phyloP scores from a whole-genome alignment of 2,797 vertebrate genomes.

The Carcharodon carcharias region DNA sequence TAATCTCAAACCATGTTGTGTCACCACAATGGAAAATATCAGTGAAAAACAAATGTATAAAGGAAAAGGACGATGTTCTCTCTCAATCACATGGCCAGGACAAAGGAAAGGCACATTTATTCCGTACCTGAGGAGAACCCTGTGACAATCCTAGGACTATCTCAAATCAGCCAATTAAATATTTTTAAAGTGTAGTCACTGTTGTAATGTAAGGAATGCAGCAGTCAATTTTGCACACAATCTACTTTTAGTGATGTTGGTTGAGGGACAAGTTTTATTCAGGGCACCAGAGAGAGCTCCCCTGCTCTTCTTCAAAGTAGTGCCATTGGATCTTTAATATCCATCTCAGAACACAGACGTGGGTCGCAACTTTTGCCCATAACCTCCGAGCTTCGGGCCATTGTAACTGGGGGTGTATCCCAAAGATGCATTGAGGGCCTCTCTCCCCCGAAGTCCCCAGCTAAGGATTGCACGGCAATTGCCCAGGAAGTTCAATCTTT shows the following conservation, averaged over 20 bases:
- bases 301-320: neutral
- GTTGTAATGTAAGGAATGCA: neutral
- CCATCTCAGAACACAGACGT: neutral
- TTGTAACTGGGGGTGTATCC: too few relatives aligned
- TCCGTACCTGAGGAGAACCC: too few relatives aligned
- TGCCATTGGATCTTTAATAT: neutral
- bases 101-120: neutral
- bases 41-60: neutral
- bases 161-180: neutral
- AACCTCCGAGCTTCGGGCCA: too few relatives aligned
- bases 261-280: too few relatives aligned
- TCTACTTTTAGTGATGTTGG: too few relatives aligned
- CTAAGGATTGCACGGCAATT: too few relatives aligned
- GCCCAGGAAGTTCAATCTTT: too few relatives aligned
- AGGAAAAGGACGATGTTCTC: neutral
- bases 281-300: neutral
- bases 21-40: neutral
- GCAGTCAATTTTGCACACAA: neutral
- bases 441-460: too few relatives aligned
- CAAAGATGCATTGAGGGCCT: too few relatives aligned
- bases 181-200: neutral
- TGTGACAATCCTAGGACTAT: too few relatives aligned
- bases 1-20: neutral
- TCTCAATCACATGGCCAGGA: neutral
- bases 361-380: neutral